Evolutionary conservation across 2,113 vertebrate genomes (phyloP), one percentile per base, ranked within the genome.

Genomic region (Colius striatus): DNA sequence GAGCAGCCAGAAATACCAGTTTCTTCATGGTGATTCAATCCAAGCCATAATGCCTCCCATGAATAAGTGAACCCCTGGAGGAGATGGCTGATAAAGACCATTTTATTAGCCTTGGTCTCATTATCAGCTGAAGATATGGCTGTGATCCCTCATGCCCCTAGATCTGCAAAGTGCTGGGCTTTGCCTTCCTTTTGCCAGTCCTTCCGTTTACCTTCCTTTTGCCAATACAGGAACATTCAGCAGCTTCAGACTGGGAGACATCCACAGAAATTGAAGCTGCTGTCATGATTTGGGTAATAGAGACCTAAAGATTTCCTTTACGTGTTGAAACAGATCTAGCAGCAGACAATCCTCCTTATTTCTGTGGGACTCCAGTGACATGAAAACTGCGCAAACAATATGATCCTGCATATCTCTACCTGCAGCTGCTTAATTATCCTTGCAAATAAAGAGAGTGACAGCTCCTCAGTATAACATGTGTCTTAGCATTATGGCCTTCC

Each of bases 71-170:
- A 45, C 54, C 63, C 16, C 57, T 55, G 81, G 36, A 58, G 3
- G 2, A 0, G 2, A 13, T 47, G 29, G 36, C 55, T 60, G 25
- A 53, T 63, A 7, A 45, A 45, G 29, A 72, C 29, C 3, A 0
- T 57, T 76, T 41, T 17, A 21, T 25, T 51, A 47, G 25, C n/a
- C 58, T 65, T 7, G 54, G 34, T 70, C 22, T 71, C 16, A 6
- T 58, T 78, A 23, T 29, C 61, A 79, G 25, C 50, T 84, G 47
- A 50, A 55, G 43, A 16, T 21, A 10, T 13, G 10, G 15, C 25
- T 2, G 1, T 75, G 43, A 4, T 63, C 45, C 17, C 48, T 47
- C 23, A 7, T 16, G 11, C 45, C 19, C 30, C 54, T 66, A 75
- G 74, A 75, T n/a, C 53, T 70, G 53, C 47, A 22, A 16, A 41